Base-by-base conservation (phyloP, 92 coral and sea anemone species). In the Epizoanthus fatuus region DNA sequence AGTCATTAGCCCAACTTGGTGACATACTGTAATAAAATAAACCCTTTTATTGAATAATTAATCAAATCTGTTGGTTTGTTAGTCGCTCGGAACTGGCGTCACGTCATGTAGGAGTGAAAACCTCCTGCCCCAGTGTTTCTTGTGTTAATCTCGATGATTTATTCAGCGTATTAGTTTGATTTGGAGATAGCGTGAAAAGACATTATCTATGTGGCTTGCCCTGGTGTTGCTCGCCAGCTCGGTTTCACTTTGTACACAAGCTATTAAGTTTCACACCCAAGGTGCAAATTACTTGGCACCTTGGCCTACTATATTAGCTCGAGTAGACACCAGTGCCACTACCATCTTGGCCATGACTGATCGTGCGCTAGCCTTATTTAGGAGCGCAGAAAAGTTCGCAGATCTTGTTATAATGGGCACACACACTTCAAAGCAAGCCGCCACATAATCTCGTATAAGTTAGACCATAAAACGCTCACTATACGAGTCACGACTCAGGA, bases 401-500 rank as follows among this genome's bases (percentile, higher is more conserved):
- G 85, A 92, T 92, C 92, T 83, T 90, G 91, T 92, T 92, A 75
- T 93, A 93, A 87, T 92, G 80, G 57, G 73, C 85, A 74, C 78
- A 73, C 51, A 83, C 58, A 92, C 93, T 84, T 94, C 98, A 94
- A 94, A 94, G 88, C 68, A 56, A 25, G 60, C 98, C 98, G 98
- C 81, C 94, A 85, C 51, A 92, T 94, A 94, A 94, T 94, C 96
- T 89, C 88, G 88, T 84, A 88, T 94, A 94, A 94, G 93, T 94
- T 92, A 80, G 92, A 87, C 92, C 96, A 93, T 89, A 91, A 87
- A 91, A 83, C 90, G 80, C 79, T 70, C 86, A 75, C 94, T 81
- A 75, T 78, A 79, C 63, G 76, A 84, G 98, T 92, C 95, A 94
- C 98, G 95, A 90, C 79, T 93, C 96, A 92, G 96, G 98, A 94